phyloP scores from a whole-genome alignment of 1,140 invertebrate genomes.

The Apis mellifera region DNA sequence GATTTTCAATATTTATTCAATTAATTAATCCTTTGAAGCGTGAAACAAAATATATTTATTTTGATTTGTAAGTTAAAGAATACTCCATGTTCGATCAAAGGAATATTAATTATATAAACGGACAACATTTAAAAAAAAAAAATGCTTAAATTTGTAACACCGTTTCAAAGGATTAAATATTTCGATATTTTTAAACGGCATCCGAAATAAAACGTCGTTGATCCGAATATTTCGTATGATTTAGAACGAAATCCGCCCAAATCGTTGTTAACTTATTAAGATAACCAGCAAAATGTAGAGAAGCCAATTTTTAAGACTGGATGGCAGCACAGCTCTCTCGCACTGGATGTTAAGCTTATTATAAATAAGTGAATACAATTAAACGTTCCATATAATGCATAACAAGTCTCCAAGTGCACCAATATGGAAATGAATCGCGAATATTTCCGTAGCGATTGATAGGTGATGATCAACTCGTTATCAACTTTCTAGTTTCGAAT shows the following conservation, averaged over 20 bases:
- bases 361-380: conserved; percentile 36
- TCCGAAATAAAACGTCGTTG: neutral
- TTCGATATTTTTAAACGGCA: neutral
- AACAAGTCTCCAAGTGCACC: neutral
- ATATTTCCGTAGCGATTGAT: neutral
- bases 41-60: neutral
- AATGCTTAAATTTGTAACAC: neutral
- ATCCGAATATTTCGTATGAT: conserved; percentile 24
- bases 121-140: neutral
- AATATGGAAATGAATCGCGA: neutral
- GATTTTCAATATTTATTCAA: conserved; percentile 5
- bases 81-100: too few relatives aligned
- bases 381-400: conserved; percentile 19
- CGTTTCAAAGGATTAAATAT: conserved; percentile 10
- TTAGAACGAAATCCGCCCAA: conserved; percentile 49
- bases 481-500: neutral
- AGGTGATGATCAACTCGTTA: neutral
- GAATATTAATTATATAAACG: neutral
- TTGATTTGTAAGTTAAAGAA: too few relatives aligned
- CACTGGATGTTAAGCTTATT: conserved; percentile 41
- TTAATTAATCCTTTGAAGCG: conserved; percentile 25
- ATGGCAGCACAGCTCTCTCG: conserved; percentile 34
- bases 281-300: conserved; percentile 24
- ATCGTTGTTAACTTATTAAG: conserved; percentile 23
- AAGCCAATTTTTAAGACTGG: conserved; percentile 33